Percentiles rank a stretch among this genome's conserved stretches.
Conservation (phyloP, 2,797 vertebrate species). For the Cyclura pinguis region DNA sequence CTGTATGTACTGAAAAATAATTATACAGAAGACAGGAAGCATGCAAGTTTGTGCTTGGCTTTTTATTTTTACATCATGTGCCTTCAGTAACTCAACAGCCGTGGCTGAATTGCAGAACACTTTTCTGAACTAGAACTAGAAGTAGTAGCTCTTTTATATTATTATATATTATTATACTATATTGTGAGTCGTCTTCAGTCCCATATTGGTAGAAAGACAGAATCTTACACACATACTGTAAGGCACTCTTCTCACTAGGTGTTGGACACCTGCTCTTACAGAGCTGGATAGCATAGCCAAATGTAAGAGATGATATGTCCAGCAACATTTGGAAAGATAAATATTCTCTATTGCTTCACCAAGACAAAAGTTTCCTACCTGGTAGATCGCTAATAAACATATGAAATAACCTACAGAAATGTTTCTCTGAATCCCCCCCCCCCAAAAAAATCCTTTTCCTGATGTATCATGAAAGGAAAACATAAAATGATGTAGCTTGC, state of each 20-base stretch:
- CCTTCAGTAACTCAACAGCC: neutral
- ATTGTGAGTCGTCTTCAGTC: too few species aligned
- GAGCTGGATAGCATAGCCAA: too few species aligned
- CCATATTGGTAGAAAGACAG: too few species aligned
- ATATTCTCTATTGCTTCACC: neutral
- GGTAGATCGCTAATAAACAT: neutral
- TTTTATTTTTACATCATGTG: neutral
- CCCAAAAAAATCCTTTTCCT: neutral
- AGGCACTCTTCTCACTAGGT: neutral
- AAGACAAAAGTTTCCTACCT: neutral
- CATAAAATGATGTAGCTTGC: neutral
- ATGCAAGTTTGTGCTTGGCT: accelerated
- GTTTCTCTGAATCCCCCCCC: neutral
- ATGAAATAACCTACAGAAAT: accelerated
- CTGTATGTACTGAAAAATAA: conserved; percentile 4
- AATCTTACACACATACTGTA: too few species aligned
- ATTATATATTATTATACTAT: too few species aligned
- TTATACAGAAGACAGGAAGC: accelerated
- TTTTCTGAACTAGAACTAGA: neutral
- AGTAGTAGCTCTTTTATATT: too few species aligned
- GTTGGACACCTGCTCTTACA: neutral
- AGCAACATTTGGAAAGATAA: neutral
- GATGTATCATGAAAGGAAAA: neutral
- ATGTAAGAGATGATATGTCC: neutral
- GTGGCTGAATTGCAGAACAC: neutral